Conservation (phyloP, 1,140 invertebrate species). For the Asobara japonica region DNA sequence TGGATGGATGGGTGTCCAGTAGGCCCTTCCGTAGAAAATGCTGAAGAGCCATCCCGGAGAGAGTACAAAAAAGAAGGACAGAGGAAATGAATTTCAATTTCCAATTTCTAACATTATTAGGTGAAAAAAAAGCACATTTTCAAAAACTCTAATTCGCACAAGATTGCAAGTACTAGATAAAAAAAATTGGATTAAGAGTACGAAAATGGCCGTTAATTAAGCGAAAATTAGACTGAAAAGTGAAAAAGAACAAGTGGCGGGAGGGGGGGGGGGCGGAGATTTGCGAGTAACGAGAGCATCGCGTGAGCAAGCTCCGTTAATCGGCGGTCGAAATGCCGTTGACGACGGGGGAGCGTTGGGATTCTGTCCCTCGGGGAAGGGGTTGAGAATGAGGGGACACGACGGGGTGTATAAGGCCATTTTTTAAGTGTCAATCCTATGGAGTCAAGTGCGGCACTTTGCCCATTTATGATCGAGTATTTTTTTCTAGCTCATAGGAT, state of each 20-base stretch:
- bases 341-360: conserved; percentile 1
- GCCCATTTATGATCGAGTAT: too few relatives aligned
- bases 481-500: too few relatives aligned
- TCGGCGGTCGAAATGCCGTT: conserved; percentile 33
- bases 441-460: not conserved
- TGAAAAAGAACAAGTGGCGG: not conserved
- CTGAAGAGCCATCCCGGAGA: too few relatives aligned
- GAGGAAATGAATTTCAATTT: too few relatives aligned
- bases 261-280: conserved; percentile 1
- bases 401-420: not conserved
- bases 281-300: conserved; percentile 31
- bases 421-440: not conserved
- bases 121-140: too few relatives aligned
- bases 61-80: too few relatives aligned
- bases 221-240: not conserved
- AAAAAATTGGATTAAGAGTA: too few relatives aligned
- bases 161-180: too few relatives aligned
- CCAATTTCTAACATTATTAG: too few relatives aligned
- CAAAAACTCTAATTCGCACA: too few relatives aligned
- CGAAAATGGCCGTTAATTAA: not conserved
- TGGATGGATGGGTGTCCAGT: too few relatives aligned
- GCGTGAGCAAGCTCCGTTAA: conserved; percentile 32
- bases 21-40: too few relatives aligned
- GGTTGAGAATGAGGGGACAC: not conserved
- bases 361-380: conserved; percentile 4